Conservation (phyloP, 2,888 invertebrate species). For the Scaptomyza caliginosa region DNA sequence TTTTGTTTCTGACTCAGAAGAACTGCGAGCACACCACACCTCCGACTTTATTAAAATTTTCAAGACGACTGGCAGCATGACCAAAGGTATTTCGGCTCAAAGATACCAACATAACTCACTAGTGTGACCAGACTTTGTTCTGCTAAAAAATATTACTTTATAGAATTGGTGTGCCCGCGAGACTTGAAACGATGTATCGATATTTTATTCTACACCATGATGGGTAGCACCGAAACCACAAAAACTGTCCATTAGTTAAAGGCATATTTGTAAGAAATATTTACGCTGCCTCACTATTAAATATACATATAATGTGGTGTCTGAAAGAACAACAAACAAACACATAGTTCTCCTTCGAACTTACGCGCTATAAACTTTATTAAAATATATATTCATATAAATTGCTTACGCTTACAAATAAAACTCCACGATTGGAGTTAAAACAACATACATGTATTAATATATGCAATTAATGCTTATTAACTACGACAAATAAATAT, state of each 20-base stretch:
- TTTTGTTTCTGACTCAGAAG: conserved; percentile 30
- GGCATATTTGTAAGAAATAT: too few relatives aligned
- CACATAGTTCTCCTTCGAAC: conserved; percentile 15
- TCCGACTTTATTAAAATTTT: conserved; percentile 40
- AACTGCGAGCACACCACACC: conserved; percentile 8
- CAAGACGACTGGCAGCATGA: conserved; percentile 41
- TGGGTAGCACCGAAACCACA: neutral
- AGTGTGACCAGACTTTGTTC: conserved; percentile 25
- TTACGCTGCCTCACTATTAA: too few relatives aligned
- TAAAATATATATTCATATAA: conserved; percentile 76
- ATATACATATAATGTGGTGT: too few relatives aligned
- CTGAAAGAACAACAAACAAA: neutral
- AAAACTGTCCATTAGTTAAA: too few relatives aligned
- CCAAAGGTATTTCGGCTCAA: conserved; percentile 10
- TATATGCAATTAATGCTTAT: conserved; percentile 37
- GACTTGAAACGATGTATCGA: conserved; percentile 9
- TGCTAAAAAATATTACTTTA: neutral
- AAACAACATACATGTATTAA: conserved; percentile 57
- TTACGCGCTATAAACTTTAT: conserved; percentile 73
- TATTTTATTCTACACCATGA: neutral
- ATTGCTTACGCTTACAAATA: conserved; percentile 72
- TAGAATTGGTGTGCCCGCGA: neutral
- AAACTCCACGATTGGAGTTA: conserved; percentile 64
- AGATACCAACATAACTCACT: conserved; percentile 14
- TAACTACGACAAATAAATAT: conserved; percentile 71